Percentiles rank a stretch among this genome's conserved stretches.
These are phyloP conservation scores for Troglohyphantes excavatus DNA, from an alignment of 2,888 invertebrate genomes.

Conservation along the genomic window DNA sequence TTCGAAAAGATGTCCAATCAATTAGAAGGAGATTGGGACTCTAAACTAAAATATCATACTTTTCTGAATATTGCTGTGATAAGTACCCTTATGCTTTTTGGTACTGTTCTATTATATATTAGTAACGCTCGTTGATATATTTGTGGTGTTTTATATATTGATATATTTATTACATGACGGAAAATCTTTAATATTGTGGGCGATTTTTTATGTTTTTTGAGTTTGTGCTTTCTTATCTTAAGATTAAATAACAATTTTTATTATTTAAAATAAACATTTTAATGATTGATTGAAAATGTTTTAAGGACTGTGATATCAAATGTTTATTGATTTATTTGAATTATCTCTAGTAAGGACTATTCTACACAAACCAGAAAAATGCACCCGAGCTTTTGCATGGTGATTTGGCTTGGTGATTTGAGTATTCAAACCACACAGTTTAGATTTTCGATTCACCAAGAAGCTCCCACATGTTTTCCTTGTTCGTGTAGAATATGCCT, in stretches of 20 bases:
- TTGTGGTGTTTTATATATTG: not conserved
- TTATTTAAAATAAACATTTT: no score
- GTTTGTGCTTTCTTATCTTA: not conserved
- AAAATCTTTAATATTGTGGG: not conserved
- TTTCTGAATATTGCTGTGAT: constrained; percentile 37
- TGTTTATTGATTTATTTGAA: not conserved
- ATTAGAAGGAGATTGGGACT: constrained; percentile 45
- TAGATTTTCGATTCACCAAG: no score
- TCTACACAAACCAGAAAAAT: no score
- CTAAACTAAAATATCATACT: constrained; percentile 46
- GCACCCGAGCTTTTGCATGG: no score
- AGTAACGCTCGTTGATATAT: not conserved
- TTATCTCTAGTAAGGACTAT: no score
- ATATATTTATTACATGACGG: not conserved
- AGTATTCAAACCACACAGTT: no score
- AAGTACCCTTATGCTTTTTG: constrained; percentile 26
- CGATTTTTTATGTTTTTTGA: not conserved
- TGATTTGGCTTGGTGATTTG: no score
- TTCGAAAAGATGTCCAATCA: constrained; percentile 18
- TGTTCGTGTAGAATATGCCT: no score
- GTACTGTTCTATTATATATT: constrained; percentile 21
- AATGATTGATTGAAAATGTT: not conserved
- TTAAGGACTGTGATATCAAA: not conserved
- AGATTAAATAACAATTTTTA: no score
- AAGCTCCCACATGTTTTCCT: no score